A percentile compares a stretch with the other conserved stretches of the same genome.
Conservation (phyloP, 2,113 vertebrate genomes). For the Festucalex cinctus region DNA sequence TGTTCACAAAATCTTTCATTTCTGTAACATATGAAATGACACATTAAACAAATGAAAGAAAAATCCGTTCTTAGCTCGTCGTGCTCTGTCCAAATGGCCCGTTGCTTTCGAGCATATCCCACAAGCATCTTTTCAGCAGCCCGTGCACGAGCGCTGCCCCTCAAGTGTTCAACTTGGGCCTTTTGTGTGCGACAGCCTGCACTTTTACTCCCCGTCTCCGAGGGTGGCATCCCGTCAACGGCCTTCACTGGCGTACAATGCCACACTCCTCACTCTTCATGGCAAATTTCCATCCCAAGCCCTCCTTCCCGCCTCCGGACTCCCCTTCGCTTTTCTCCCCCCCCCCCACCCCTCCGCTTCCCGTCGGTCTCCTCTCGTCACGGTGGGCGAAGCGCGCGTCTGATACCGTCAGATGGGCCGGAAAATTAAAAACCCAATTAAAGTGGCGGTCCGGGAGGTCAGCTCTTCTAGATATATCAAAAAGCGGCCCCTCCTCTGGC, state of each 20-base stretch:
- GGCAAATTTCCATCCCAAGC: conserved; percentile 67
- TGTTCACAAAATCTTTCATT: too few relatives aligned
- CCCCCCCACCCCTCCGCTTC: conserved; percentile 32
- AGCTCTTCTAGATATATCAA: conserved; percentile 99
- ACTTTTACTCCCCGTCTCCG: conserved; percentile 60
- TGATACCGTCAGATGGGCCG: conserved; percentile 99
- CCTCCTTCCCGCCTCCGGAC: conserved; percentile 51
- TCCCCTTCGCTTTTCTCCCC: conserved; percentile 59
- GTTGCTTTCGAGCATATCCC: neutral
- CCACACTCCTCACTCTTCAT: conserved; percentile 57
- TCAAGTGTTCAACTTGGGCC: conserved; percentile 38
- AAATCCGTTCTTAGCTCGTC: neutral
- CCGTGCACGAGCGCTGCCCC: conserved; percentile 33
- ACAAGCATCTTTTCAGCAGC: neutral
- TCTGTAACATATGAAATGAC: too few relatives aligned
- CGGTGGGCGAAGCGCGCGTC: conserved; percentile 92
- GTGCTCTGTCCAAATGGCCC: neutral
- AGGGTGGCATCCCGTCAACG: conserved; percentile 70
- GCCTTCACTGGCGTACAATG: conserved; percentile 50
- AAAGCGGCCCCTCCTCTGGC: conserved; percentile 91
- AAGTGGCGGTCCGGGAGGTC: conserved; percentile 95
- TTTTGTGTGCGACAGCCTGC: conserved; percentile 55
- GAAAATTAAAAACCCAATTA: conserved; percentile 99
- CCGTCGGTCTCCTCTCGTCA: conserved; percentile 75
- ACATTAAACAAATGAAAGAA: too few relatives aligned